A percentile compares a stretch with the other conserved stretches of the same genome.
Evolutionary conservation across 2,113 vertebrate genomes (phyloP).

Genomic region (Aptenodytes patagonicus): DNA sequence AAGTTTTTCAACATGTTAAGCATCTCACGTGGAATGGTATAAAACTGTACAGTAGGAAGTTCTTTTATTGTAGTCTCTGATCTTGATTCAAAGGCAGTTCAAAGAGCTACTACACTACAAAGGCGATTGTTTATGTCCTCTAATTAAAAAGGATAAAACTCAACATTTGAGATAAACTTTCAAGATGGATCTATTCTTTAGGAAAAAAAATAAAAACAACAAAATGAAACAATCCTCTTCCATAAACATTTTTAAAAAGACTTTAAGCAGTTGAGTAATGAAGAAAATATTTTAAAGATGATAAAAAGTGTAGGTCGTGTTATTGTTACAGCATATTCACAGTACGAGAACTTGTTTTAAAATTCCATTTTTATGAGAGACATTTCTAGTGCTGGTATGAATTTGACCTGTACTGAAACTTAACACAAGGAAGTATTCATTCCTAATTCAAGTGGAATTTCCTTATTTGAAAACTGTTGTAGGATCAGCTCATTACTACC

Average conservation of each 20-base stretch:
- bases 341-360: neutral
- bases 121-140: neutral
- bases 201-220: neutral
- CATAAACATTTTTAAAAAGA: neutral
- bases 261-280: neutral
- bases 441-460: neutral
- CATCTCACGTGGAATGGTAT: neutral
- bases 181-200: neutral
- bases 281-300: neutral
- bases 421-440: neutral
- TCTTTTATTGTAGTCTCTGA: slow-evolving; percentile 17
- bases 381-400: neutral
- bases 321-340: neutral
- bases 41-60: neutral
- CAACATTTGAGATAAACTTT: neutral
- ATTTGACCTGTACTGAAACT: neutral
- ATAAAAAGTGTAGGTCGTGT: neutral
- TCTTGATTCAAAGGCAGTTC: slow-evolving; percentile 47
- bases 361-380: neutral
- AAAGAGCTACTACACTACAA: slow-evolving; percentile 6
- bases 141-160: slow-evolving; percentile 28
- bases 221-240: neutral
- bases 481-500: neutral
- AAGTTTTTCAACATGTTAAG: neutral
- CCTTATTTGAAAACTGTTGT: neutral